Evolutionary conservation across 2,113 vertebrate genomes (phyloP), one percentile per base, ranked within the genome.

Genomic region (Poeciliopsis turrubarensis): DNA sequence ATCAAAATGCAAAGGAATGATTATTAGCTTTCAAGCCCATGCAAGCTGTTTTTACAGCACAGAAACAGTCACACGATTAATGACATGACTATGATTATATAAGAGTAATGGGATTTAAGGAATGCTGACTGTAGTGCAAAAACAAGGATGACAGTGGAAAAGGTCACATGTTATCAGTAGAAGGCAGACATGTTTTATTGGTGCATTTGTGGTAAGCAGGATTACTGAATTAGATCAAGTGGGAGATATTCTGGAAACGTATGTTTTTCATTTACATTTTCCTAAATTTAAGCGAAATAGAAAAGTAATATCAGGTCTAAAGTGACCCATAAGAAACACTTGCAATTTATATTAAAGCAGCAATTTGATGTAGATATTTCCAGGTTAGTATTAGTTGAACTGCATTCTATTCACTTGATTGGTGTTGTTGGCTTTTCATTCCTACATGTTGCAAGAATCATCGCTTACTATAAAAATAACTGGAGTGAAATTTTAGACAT

Each of bases 61-160:
- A 77, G 77, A 82, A 88, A 80, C 86, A 89, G 87, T 86, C 88
- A 83, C 91, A 89, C 89, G 87, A 91, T 93, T 92, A 91, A 90
- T 87, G 80, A 80, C 2, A 37, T 37, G 34, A 37, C 11, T 80
- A 62, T 41, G 77, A 84, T 86, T 90, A 89, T 77, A 75, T 89
- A 90, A 91, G 64, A 22, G 71, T 75, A 91, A 70, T 86, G 82
- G 86, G 81, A 89, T 81, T 71, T 75, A 70, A 82, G 75, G 77
- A 81, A 85, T 70, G 78, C 85, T 82, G 84, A 88, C 82, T 83
- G 72, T 75, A 72, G 80, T 86, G 74, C 79, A 81, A 80, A 87
- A 78, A 30, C 29, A 60, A 77, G 84, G 81, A 78, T 47, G 79
- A 89, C 80, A 81, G 79, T 70, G 30, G 31, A 47, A 75, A 67